phyloP scores from a whole-genome alignment of 64 coral and sea anemone species.

The Astreopora myriophthalma region DNA sequence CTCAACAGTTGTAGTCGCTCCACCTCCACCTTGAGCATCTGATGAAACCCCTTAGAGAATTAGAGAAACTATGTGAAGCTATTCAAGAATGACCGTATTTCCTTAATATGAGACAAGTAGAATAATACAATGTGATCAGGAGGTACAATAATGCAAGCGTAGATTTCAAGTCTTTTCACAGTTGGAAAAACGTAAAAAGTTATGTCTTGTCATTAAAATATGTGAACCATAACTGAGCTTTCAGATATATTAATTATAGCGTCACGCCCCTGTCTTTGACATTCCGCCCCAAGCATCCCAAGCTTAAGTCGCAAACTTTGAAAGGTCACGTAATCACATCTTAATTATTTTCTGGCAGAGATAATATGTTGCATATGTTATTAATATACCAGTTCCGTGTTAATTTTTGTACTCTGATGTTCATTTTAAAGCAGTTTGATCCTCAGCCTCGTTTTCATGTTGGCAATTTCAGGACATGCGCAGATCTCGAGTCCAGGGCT shows the following conservation, averaged over 20 bases:
- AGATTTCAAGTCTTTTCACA: too few relatives aligned
- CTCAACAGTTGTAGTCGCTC: neutral
- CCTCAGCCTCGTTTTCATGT: constrained; percentile 46
- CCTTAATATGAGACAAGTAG: too few relatives aligned
- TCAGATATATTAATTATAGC: too few relatives aligned
- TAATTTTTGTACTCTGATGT: neutral
- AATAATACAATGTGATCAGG: too few relatives aligned
- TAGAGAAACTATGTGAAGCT: neutral
- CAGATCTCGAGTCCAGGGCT: constrained; percentile 35
- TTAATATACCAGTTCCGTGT: constrained; percentile 6
- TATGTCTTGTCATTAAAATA: too few relatives aligned
- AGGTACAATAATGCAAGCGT: too few relatives aligned
- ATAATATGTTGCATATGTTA: neutral
- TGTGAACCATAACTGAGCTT: too few relatives aligned
- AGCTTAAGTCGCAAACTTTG: too few relatives aligned
- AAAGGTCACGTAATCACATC: neutral
- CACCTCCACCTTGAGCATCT: neutral
- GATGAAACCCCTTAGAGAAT: neutral
- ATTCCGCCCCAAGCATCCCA: too few relatives aligned
- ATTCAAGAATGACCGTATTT: too few relatives aligned
- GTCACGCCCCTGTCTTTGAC: too few relatives aligned
- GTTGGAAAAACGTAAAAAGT: too few relatives aligned
- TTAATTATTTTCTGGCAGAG: neutral
- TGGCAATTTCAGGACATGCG: constrained; percentile 28
- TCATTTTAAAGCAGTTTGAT: neutral